These are phyloP conservation scores for Carapus acus DNA, from an alignment of 2,797 vertebrate species.

Conservation along the genomic window DNA sequence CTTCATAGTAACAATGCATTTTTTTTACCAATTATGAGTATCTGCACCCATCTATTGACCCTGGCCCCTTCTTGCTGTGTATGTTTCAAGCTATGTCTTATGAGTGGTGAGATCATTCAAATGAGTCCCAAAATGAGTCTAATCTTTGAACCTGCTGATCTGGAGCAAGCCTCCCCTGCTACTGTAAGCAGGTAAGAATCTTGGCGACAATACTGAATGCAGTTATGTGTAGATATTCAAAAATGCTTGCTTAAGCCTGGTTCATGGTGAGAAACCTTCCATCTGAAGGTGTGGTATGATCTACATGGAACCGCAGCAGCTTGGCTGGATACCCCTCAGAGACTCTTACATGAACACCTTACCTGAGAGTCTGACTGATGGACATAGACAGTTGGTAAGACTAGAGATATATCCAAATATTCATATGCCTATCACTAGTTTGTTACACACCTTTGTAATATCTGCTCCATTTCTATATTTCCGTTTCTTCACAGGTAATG, in stretches of 20 bases:
- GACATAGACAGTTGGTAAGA: constrained; percentile 80
- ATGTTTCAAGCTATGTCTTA: constrained; percentile 81
- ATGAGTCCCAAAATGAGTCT: constrained; percentile 94
- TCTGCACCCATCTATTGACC: no score
- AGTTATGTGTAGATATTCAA: no score
- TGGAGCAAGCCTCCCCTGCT: constrained; percentile 92
- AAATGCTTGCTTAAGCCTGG: background rate
- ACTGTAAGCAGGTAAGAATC: constrained; percentile 86
- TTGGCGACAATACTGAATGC: background rate
- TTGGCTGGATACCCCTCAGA: constrained; percentile 87
- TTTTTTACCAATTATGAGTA: no score
- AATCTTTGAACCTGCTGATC: constrained; percentile 89
- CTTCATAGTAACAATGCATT: no score
- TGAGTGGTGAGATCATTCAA: constrained; percentile 98
- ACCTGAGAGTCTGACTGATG: constrained; percentile 70
- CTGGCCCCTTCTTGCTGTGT: background rate
- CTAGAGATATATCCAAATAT: background rate
- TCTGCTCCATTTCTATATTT: constrained; percentile 27
- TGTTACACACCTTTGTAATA: no score
- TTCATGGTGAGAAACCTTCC: constrained; percentile 18
- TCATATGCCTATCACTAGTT: background rate
- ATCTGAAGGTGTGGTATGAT: constrained; percentile 89
- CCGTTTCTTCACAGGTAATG: constrained; percentile 75
- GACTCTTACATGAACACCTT: constrained; percentile 87
- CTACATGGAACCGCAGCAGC: constrained; percentile 90